These are phyloP conservation scores for Plagodis pulveraria DNA, from an alignment of 2,888 invertebrate species.

Conservation along the genomic window DNA sequence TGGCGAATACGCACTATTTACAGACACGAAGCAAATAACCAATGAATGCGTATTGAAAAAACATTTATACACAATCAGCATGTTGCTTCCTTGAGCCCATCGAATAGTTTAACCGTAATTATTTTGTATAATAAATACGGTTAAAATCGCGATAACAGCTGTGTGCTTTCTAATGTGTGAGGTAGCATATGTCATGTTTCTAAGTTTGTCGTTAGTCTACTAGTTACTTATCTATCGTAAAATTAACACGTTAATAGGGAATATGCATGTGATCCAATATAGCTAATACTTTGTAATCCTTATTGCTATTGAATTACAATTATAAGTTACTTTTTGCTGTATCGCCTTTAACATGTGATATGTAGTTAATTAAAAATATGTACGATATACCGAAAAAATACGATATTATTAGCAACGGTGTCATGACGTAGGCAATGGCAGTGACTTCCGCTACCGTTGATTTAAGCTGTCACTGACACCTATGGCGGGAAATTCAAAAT, in stretches of 20 bases:
- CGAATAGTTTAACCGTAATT: constrained; percentile 5
- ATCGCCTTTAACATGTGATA: too few species aligned
- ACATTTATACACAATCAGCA: constrained; percentile 22
- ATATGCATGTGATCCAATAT: background rate
- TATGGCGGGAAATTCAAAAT: too few species aligned
- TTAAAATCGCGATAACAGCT: constrained; percentile 13
- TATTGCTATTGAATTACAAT: too few species aligned
- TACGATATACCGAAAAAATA: too few species aligned
- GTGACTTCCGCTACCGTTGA: too few species aligned
- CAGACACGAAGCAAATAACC: constrained; percentile 9
- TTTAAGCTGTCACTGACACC: too few species aligned
- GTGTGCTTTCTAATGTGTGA: constrained; percentile 25
- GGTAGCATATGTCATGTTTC: constrained; percentile 13
- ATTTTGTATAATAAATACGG: constrained; percentile 7
- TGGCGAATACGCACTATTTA: constrained; percentile 8
- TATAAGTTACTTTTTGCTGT: too few species aligned
- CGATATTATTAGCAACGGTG: too few species aligned
- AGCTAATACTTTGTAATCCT: too few species aligned
- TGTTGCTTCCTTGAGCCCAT: constrained; percentile 8
- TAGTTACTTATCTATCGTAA: constrained; percentile 2
- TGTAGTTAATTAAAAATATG: too few species aligned
- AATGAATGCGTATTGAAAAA: constrained; percentile 2
- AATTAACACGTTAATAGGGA: background rate
- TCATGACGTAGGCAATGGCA: too few species aligned
- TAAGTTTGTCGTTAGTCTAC: constrained; percentile 1